phyloP scores from a whole-genome alignment of 2,113 vertebrate genomes.

The Asarcornis scutulata region DNA sequence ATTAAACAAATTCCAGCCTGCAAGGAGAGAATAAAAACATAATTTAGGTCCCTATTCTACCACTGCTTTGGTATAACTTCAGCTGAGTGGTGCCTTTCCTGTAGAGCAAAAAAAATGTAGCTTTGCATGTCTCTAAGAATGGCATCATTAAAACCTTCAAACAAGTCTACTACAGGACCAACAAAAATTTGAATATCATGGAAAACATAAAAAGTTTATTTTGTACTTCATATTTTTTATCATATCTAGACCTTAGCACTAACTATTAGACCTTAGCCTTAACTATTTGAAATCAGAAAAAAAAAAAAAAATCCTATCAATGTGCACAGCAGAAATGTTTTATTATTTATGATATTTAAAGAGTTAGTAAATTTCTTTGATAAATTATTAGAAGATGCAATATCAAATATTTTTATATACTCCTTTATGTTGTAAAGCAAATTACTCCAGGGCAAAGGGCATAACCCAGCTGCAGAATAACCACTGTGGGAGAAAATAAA shows the following conservation, averaged over 20 bases:
- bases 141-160: neutral
- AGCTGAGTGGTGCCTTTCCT: neutral
- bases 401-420: neutral
- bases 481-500: neutral
- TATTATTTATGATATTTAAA: neutral
- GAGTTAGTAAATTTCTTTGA: neutral
- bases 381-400: neutral
- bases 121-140: neutral
- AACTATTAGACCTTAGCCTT: neutral
- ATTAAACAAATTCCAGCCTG: slow-evolving; percentile 1
- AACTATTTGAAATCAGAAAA: neutral
- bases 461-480: neutral
- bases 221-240: neutral
- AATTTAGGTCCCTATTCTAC: neutral
- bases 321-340: neutral
- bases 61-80: neutral
- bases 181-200: neutral
- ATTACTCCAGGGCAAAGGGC: neutral
- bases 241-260: neutral
- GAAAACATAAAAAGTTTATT: neutral
- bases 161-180: neutral
- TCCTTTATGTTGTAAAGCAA: neutral
- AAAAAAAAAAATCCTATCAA: neutral
- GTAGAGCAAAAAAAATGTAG: neutral
- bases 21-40: neutral